Percentiles rank a stretch among this genome's conserved stretches.
Evolutionary conservation across 1,140 invertebrate species (phyloP).

Genomic region (Asobara japonica): DNA sequence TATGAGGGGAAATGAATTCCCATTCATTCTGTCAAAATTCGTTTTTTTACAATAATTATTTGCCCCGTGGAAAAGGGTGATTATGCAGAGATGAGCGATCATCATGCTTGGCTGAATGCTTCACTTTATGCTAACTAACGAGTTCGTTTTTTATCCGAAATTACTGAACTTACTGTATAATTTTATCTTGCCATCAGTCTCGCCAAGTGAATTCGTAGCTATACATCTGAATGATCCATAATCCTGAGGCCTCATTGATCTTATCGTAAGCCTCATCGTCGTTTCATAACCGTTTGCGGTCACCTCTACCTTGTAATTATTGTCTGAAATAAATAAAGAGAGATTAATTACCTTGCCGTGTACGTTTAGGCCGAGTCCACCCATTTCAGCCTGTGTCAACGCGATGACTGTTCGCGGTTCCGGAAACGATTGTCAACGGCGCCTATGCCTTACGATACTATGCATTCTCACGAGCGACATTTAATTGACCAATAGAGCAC

Average conservation of each 20-base stretch:
- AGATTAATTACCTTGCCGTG: background rate
- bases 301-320: constrained; percentile 68
- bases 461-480: too few relatives aligned
- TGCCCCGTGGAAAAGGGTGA: background rate
- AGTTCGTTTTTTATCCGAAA: background rate
- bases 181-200: constrained; percentile 70
- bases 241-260: constrained; percentile 68
- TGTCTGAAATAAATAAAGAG: constrained; percentile 49
- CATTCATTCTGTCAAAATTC: background rate
- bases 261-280: constrained; percentile 70
- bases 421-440: too few relatives aligned
- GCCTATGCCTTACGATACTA: too few relatives aligned
- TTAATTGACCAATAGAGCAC: too few relatives aligned
- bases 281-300: constrained; percentile 67
- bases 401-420: too few relatives aligned
- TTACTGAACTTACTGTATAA: constrained; percentile 69
- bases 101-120: background rate
- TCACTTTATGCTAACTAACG: too few relatives aligned
- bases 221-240: constrained; percentile 72
- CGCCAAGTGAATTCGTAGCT: constrained; percentile 72
- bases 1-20: background rate
- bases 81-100: background rate
- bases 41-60: background rate
- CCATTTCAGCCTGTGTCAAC: too few relatives aligned
- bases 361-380: too few relatives aligned